Conservation (phyloP, 2,113 vertebrate genomes). For the Crotalus horridus region DNA sequence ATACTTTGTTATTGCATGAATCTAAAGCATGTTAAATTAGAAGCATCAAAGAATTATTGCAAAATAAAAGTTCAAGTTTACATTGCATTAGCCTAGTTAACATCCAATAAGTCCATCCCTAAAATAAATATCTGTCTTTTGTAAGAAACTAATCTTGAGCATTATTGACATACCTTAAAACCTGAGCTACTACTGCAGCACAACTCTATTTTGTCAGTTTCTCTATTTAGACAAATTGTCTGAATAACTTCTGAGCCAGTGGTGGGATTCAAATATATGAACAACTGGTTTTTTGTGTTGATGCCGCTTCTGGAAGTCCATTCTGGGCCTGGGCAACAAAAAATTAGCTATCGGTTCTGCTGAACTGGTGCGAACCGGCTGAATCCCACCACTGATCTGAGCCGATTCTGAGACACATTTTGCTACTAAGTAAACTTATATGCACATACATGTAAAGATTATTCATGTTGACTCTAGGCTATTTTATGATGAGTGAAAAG, state of each 20-base stretch:
- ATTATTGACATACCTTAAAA: conserved; percentile 9
- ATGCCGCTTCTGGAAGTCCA: no score
- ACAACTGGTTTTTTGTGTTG: no score
- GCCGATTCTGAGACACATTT: background rate
- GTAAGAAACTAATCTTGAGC: background rate
- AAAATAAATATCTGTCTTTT: conserved; percentile 4
- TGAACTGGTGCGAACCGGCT: no score
- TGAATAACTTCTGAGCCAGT: background rate
- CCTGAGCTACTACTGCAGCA: background rate
- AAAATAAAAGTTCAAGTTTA: background rate
- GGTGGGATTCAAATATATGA: no score
- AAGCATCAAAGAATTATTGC: background rate
- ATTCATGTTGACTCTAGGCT: background rate
- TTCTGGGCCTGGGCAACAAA: no score
- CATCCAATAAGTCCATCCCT: conserved; percentile 8
- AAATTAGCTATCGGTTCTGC: no score
- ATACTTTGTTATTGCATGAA: background rate
- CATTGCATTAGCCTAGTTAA: conserved; percentile 4
- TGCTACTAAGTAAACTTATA: background rate
- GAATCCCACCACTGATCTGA: no score
- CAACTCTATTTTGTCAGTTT: background rate
- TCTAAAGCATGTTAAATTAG: background rate
- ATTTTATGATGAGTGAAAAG: background rate
- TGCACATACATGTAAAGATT: background rate
- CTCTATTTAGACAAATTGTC: background rate